These are phyloP conservation scores for Pinna nobilis DNA, from an alignment of 1,140 invertebrate species.

Conservation along the genomic window DNA sequence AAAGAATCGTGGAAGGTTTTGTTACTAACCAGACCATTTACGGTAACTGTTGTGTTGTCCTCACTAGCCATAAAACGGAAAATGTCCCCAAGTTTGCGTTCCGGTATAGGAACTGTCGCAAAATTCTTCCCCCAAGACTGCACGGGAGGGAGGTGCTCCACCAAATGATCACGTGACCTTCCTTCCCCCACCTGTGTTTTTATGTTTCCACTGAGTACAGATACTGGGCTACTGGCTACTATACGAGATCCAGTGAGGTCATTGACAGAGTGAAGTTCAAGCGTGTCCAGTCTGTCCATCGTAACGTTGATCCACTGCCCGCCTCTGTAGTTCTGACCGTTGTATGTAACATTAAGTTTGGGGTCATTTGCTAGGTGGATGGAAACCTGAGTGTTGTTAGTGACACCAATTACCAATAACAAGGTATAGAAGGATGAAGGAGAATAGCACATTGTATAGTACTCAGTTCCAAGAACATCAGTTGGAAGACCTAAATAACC, in stretches of 20 bases:
- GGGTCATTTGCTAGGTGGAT: conserved; percentile 30
- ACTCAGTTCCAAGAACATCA: conserved; percentile 50
- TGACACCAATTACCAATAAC: conserved; percentile 29
- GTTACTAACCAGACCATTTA: conserved; percentile 11
- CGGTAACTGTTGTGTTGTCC: conserved; percentile 20
- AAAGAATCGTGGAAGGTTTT: not conserved
- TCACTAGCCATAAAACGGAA: conserved; percentile 34
- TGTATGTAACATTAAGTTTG: conserved; percentile 26
- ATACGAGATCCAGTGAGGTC: conserved; percentile 31
- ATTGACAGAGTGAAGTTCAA: conserved; percentile 37
- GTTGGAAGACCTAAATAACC: conserved; percentile 60
- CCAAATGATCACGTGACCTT: conserved; percentile 26
- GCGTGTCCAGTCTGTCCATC: conserved; percentile 44
- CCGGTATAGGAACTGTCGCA: conserved; percentile 30
- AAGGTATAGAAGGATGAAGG: conserved; percentile 27
- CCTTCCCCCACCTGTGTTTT: conserved; percentile 26
- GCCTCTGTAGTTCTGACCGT: conserved; percentile 30
- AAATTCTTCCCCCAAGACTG: conserved; percentile 35
- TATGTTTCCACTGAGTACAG: conserved; percentile 33
- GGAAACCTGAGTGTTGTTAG: conserved; percentile 37
- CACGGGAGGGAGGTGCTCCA: conserved; percentile 29
- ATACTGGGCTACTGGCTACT: not conserved
- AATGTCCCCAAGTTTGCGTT: conserved; percentile 19
- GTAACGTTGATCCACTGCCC: conserved; percentile 38
- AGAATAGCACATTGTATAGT: conserved; percentile 51